These are phyloP conservation scores for Cyanoderma ruficeps DNA, from an alignment of 2,113 vertebrate species.

Conservation along the genomic window DNA sequence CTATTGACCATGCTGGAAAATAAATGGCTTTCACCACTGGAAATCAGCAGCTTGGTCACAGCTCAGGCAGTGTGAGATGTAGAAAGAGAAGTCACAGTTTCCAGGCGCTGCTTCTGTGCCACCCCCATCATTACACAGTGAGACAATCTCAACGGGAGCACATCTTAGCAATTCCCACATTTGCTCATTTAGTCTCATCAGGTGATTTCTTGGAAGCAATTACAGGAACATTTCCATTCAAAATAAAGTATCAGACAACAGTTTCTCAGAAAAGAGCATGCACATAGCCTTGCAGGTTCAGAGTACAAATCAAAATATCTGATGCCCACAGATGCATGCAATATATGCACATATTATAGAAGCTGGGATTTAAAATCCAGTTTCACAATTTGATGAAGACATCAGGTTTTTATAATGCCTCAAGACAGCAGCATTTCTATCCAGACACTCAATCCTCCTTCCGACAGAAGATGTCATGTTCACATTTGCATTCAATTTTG, in stretches of 20 bases:
- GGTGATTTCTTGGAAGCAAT: conserved; percentile 3
- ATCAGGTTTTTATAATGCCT: neutral
- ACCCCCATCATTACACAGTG: neutral
- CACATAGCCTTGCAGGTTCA: neutral
- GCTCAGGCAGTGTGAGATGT: neutral
- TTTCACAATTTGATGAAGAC: neutral
- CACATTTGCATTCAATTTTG: conserved; percentile 18
- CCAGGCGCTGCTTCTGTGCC: neutral
- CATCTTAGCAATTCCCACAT: neutral
- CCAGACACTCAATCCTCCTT: neutral
- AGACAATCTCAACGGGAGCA: neutral
- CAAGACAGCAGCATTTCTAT: neutral
- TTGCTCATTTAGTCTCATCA: neutral
- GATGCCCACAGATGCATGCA: neutral
- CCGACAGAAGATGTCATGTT: neutral
- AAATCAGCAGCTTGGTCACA: neutral
- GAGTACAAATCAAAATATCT: neutral
- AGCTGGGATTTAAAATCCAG: neutral
- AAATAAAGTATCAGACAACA: neutral
- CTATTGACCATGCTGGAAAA: neutral
- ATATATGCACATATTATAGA: neutral
- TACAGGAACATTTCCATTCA: neutral
- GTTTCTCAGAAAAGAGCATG: neutral
- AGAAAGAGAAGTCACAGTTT: neutral
- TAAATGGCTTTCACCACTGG: neutral